phyloP scores from a whole-genome alignment of 2,888 invertebrate species.

The Eristalinus aeneus region DNA sequence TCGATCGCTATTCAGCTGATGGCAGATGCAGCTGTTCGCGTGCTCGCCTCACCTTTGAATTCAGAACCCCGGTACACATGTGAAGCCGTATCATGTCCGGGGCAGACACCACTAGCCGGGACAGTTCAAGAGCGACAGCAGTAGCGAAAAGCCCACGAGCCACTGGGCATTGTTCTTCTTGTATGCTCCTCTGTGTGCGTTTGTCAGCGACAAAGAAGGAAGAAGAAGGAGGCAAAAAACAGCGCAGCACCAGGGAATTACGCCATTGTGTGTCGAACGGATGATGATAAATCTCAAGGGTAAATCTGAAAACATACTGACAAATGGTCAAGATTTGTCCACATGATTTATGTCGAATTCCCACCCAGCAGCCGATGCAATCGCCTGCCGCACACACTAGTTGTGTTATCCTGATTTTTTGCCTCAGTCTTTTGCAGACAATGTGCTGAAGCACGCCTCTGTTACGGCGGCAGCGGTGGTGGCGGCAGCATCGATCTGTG shows the following conservation, averaged over 20 bases:
- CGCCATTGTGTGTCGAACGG: slow-evolving; percentile 54
- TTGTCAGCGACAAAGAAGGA: slow-evolving; percentile 2
- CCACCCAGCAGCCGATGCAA: slow-evolving; percentile 33
- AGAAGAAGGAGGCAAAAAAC: slow-evolving; percentile 6
- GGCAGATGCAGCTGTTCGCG: neutral
- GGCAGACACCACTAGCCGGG: slow-evolving; percentile 29
- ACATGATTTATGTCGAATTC: slow-evolving; percentile 64
- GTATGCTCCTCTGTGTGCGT: neutral
- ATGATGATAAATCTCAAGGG: slow-evolving; percentile 68
- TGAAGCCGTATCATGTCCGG: slow-evolving; percentile 12
- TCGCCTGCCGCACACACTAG: slow-evolving; percentile 18
- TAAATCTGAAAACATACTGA: slow-evolving; percentile 69
- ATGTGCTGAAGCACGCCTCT: slow-evolving; percentile 18
- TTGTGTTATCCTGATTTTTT: slow-evolving; percentile 23
- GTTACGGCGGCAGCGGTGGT: neutral
- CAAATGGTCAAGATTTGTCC: slow-evolving; percentile 68
- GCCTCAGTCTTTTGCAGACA: slow-evolving; percentile 18
- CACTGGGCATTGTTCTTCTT: slow-evolving; percentile 12
- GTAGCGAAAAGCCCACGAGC: slow-evolving; percentile 13
- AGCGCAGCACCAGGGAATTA: slow-evolving; percentile 17
- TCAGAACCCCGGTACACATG: neutral
- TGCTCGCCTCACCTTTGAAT: slow-evolving; percentile 2
- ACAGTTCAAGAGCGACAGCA: slow-evolving; percentile 16
- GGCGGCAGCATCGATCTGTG: slow-evolving; percentile 27
- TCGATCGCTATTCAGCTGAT: neutral